Percentiles rank a stretch among this genome's conserved stretches.
Evolutionary conservation across 2,113 vertebrate genomes (phyloP).

Genomic region (Spheniscus mendiculus): DNA sequence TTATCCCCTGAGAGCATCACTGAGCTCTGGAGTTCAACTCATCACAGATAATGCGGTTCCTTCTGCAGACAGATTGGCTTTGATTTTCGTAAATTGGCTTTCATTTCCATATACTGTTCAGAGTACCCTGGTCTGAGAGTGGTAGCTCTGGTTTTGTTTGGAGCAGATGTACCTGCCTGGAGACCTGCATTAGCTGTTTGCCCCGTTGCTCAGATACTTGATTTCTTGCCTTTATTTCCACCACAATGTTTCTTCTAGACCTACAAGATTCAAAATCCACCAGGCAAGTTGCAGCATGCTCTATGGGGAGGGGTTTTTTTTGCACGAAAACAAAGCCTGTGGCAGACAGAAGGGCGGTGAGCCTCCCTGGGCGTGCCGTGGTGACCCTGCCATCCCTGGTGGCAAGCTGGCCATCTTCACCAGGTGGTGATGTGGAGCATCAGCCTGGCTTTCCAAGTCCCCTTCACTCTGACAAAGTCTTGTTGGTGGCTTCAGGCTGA

Average conservation of each 20-base stretch:
- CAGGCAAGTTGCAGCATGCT: not conserved
- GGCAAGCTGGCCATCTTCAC: not conserved
- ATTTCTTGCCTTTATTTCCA: not conserved
- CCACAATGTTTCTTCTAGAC: not conserved
- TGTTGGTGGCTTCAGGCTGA: not conserved
- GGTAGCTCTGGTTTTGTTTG: not conserved
- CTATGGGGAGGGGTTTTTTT: not conserved
- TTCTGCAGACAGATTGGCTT: not conserved
- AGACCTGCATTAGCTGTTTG: not conserved
- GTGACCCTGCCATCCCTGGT: not conserved
- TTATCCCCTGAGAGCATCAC: not conserved
- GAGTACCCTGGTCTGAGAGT: not conserved
- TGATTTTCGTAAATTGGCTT: not conserved
- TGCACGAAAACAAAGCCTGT: not conserved
- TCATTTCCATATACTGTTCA: not conserved
- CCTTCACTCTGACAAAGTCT: too few relatives aligned
- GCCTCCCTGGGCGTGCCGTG: not conserved
- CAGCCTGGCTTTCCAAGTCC: not conserved
- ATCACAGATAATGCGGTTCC: not conserved
- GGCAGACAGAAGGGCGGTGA: not conserved
- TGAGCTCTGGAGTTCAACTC: not conserved
- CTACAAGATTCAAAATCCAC: not conserved
- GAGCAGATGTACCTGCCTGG: not conserved
- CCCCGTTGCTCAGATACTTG: not conserved
- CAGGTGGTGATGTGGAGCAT: not conserved